Evolutionary conservation across 2,797 vertebrate genomes (phyloP), one percentile per base, ranked within the genome.

Genomic region (Mormyrus proboscirostris): DNA sequence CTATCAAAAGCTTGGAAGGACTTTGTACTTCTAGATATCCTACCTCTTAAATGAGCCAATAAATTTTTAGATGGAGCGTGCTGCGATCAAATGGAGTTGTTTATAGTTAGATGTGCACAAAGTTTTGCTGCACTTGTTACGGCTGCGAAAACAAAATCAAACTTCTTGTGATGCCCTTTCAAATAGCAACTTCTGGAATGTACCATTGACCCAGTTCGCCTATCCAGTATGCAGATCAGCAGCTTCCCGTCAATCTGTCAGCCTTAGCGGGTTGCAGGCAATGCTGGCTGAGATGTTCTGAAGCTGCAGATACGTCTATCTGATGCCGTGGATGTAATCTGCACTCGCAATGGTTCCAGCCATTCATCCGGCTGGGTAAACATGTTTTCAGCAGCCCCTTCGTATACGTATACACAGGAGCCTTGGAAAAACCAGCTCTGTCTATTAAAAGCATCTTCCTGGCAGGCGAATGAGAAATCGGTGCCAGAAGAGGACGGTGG

Each of bases 361-460:
- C 33, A 79, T 86, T 19, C 41, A 47, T 38, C 86, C 19, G 44
- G 9, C 89, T 90, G 87, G 82, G 65, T 88, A 93, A 91, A 90
- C 53, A 55, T 10, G 2, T 90, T 92, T 85, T 25, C 90, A 14
- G 12, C 88, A 89, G 44, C 88, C 29, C 10, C 88, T 87, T 83
- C 44, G 38, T 51, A 38, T 2, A 12, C 53, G 47, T 85, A 90
- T 85, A 88, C 83, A 73, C 47, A 22, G 89, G 5, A 73, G 62
- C 53, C n/a, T 62, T 7, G 89, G 62, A 86, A 73, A 62, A 29
- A n/a, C 49, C 62, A 53, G 89, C 50, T 38, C 41, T 33, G 8
- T 49, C 89, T 89, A 89, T 89, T 82, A 89, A 89, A 89, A 89
- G 89, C 51, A 55, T 65, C 89, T 89, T 41, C 41, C 62, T 49